Evolutionary conservation across 2,797 vertebrate genomes (phyloP), one percentile per base, ranked within the genome.

Genomic region (Emydoidea blandingii): DNA sequence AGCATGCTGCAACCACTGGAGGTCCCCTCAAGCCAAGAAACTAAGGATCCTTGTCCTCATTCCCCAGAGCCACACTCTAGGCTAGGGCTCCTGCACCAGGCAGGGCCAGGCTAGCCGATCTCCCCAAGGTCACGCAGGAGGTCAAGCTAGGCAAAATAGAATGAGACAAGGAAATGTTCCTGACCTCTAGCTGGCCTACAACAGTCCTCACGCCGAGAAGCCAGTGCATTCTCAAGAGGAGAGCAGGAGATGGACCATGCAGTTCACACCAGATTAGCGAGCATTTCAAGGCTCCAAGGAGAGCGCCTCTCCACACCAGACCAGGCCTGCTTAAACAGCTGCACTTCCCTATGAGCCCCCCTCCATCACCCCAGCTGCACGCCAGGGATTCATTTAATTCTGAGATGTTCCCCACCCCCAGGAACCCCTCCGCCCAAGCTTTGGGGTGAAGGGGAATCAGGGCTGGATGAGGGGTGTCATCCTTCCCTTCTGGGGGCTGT

Each of bases 281-380:
- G 9, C 19, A 68, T 19, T 10, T 37, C 65, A 21, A 37, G n/a
- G 18, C 18, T n/a, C 12, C 16, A 16, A 65, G 8, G 31, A 65
- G 34, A 9, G 34, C 16, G 0, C 10, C 18, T 23, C 10, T 23
- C 37, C n/a, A 41, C 65, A 68, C 65, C n/a, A 1, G 1, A 5
- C 65, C n/a, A 72, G 16, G 15, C 15, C 62, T 19, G 16, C 62
- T 19, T 68, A 37, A 15, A 68, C 6, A 10, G 34, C 62, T 5
- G 16, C 34, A 19, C 34, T 68, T 16, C 62, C 62, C 62, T n/a
- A 68, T 1, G 8, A 18, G 34, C 7, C 15, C 59, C 29, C 15
- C 57, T 18, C 14, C 31, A 62, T 29, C 12, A 31, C 12, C 12
- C 11, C 57, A 59, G 57, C 62, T 31, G 16, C 62, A n/a, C 2